Evolutionary conservation across 2,797 vertebrate species (phyloP), one percentile per base, ranked within the genome.

Genomic region (Brotula barbata): DNA sequence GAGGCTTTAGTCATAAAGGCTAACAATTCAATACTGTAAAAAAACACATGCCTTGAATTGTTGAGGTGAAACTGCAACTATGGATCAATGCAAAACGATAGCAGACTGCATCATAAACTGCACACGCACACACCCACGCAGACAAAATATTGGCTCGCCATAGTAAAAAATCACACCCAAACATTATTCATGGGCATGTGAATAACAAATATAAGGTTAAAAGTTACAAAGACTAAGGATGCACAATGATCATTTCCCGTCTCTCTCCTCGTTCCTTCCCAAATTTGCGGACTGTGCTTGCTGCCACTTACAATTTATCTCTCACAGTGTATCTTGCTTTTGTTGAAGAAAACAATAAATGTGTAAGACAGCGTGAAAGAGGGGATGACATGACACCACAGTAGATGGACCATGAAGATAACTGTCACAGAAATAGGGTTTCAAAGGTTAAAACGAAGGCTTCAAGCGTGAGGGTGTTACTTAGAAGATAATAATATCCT

Each of bases 271-370:
- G 7, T 7, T 28, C 46, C 20, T 2, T 17, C 25, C 25, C n/a
- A n/a, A n/a, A n/a, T n/a, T n/a, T n/a, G n/a, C 7, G 25, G 7
- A 28, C 25, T 33, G 6, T 9, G 22, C 36, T 36, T 66, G 13
- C 37, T 41, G 58, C 58, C 21, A 21, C 28, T 41, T 70, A 63
- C 8, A 36, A 40, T 49, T 42, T 70, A 58, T 21, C 34, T 40
- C 42, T 15, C 25, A 28, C 4, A 28, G 7, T 33, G 6, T 16
- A 42, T 31, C 61, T 37, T 73, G 42, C 64, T 56, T 51, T 50
- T 44, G 59, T 68, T 39, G 76, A 64, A 80, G 64, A 81, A 66
- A 80, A 52, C 64, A 46, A 60, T 45, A 34, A 58, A 25, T 59
- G 57, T 73, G 3, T 11, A 42, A 45, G 20, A 57, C 68, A 17